Evolutionary conservation across 2,797 vertebrate species (phyloP).

Genomic region (Falco novaeseelandiae): DNA sequence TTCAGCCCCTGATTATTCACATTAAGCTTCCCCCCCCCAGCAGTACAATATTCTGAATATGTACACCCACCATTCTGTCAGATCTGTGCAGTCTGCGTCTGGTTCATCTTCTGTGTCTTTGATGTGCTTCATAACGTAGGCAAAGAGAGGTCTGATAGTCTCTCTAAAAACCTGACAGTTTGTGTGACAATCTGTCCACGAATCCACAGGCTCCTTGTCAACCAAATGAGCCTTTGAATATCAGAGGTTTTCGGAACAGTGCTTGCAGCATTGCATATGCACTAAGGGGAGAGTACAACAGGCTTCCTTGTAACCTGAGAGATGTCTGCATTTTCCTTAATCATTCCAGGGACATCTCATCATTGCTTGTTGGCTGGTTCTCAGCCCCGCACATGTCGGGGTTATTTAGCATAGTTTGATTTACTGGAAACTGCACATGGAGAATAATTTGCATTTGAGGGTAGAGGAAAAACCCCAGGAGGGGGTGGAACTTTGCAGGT

Average conservation of each 20-base stretch:
- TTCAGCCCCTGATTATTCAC: conserved; percentile 70
- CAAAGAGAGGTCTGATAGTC: conserved; percentile 73
- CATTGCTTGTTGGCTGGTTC: conserved; percentile 67
- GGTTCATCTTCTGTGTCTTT: conserved; percentile 74
- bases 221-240: conserved; percentile 64
- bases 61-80: conserved; percentile 73
- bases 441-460: conserved; percentile 29
- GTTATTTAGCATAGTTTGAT: conserved; percentile 65
- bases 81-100: conserved; percentile 67
- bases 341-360: conserved; percentile 69
- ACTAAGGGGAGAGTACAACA: conserved; percentile 62
- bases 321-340: conserved; percentile 65
- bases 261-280: conserved; percentile 64
- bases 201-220: conserved; percentile 68
- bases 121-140: conserved; percentile 70
- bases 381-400: conserved; percentile 49
- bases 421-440: conserved; percentile 39
- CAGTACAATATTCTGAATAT: conserved; percentile 57
- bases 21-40: conserved; percentile 27
- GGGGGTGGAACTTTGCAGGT: neutral
- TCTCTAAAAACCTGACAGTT: conserved; percentile 81
- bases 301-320: conserved; percentile 65
- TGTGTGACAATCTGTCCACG: conserved; percentile 78
- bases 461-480: conserved; percentile 22
- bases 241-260: conserved; percentile 60